A percentile compares a stretch with the other conserved stretches of the same genome.
phyloP scores from a whole-genome alignment of 2,888 invertebrate genomes.

The Conomelus anceps region DNA sequence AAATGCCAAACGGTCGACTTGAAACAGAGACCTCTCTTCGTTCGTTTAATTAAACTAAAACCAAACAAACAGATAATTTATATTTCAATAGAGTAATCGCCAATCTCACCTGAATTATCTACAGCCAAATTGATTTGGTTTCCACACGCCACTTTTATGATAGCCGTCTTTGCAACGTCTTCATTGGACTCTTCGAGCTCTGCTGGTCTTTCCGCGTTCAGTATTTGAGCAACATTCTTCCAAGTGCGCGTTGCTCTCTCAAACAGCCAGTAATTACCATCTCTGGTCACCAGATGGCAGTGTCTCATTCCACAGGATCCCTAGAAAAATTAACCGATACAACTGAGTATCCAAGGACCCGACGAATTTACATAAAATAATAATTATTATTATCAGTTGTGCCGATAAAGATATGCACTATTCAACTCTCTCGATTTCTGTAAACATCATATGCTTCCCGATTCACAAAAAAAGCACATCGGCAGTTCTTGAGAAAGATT shows the following conservation, averaged over 20 bases:
- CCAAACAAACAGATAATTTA: background rate
- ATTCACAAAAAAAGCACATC: no score
- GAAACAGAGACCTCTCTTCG: no score
- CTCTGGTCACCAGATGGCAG: constrained; percentile 29
- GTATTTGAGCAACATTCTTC: constrained; percentile 30
- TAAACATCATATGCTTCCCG: no score
- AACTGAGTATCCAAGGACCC: no score
- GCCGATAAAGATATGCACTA: no score
- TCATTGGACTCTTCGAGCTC: background rate
- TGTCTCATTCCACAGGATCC: constrained; percentile 28
- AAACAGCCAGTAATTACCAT: constrained; percentile 34
- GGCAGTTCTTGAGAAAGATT: no score
- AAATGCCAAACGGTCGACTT: no score
- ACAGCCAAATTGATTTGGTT: constrained; percentile 45
- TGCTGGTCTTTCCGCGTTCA: constrained; percentile 24
- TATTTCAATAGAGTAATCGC: background rate
- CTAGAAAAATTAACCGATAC: constrained; percentile 23
- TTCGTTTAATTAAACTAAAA: no score
- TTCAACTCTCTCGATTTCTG: no score
- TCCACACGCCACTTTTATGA: constrained; percentile 46
- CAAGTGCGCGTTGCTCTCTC: constrained; percentile 19
- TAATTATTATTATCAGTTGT: background rate
- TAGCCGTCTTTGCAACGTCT: constrained; percentile 32
- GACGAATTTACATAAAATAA: no score
- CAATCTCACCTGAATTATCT: constrained; percentile 37